phyloP scores from a whole-genome alignment of 23 tunicate species.

The Halocynthia aurantium region DNA sequence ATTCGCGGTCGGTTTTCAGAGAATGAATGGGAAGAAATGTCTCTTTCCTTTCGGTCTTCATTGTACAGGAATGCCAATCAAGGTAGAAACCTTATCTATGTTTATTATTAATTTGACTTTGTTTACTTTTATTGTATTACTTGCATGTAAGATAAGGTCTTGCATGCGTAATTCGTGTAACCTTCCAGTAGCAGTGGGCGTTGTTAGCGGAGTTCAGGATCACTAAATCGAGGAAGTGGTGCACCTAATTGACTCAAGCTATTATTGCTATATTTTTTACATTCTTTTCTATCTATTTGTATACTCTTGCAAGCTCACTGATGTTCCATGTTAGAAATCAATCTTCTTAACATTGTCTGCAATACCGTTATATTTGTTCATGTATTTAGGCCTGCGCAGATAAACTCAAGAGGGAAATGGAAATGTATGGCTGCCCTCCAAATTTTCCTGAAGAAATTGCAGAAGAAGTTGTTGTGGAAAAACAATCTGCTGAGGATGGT shows the following conservation, averaged over 20 bases:
- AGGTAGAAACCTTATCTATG: conserved; percentile 29
- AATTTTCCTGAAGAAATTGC: conserved; percentile 51
- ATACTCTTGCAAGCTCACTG: no score
- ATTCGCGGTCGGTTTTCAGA: conserved; percentile 93
- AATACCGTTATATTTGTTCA: background rate
- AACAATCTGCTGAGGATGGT: conserved; percentile 12
- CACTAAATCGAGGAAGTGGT: no score
- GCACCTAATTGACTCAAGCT: no score
- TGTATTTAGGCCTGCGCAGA: conserved; percentile 90
- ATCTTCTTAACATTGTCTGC: no score
- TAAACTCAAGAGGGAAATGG: conserved; percentile 92
- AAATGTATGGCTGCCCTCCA: conserved; percentile 90
- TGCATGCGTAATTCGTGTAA: background rate
- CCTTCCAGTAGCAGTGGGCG: background rate
- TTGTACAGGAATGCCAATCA: conserved; percentile 99
- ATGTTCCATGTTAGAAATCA: no score
- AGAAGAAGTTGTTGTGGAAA: conserved; percentile 40
- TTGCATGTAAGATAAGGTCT: background rate
- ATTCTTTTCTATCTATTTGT: no score
- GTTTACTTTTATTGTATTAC: background rate
- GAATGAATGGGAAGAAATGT: conserved; percentile 90
- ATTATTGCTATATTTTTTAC: no score
- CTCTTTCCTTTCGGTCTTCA: conserved; percentile 96
- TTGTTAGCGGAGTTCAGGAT: no score
- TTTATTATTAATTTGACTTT: background rate